Percentiles rank a stretch among this genome's conserved stretches.
These are phyloP conservation scores for Saxicola maurus DNA, from an alignment of 2,797 vertebrate species.

Conservation along the genomic window DNA sequence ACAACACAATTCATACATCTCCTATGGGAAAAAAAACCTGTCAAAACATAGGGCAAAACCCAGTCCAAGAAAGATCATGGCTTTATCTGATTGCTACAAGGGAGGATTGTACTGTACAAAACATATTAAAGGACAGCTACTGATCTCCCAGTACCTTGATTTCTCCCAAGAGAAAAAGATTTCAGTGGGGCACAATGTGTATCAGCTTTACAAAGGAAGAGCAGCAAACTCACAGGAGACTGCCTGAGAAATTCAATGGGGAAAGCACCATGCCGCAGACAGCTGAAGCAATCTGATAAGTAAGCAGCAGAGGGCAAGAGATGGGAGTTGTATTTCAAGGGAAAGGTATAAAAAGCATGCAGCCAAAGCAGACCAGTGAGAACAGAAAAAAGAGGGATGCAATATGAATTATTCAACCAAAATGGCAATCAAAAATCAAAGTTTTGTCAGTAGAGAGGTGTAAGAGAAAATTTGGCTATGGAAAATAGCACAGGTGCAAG, in stretches of 20 bases:
- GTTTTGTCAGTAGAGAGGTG: background rate
- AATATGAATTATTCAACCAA: background rate
- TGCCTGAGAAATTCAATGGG: background rate
- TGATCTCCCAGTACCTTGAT: background rate
- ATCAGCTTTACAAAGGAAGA: background rate
- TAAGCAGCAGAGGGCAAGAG: background rate
- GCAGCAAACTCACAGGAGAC: background rate
- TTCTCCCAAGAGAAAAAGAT: background rate
- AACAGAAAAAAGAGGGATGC: background rate
- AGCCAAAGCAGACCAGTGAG: background rate
- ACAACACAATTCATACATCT: background rate
- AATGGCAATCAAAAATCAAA: background rate
- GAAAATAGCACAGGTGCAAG: background rate
- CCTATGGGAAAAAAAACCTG: background rate
- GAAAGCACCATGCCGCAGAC: background rate
- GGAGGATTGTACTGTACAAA: background rate
- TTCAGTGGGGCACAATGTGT: background rate
- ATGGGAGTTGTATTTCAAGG: background rate
- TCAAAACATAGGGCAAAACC: background rate
- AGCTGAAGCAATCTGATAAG: background rate
- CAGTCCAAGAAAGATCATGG: accelerated
- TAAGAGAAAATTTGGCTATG: background rate
- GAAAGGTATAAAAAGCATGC: background rate
- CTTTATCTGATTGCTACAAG: background rate
- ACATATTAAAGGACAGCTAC: background rate